These are phyloP conservation scores for Nymphalis c-album DNA, from an alignment of 2,888 invertebrate species.

Conservation along the genomic window DNA sequence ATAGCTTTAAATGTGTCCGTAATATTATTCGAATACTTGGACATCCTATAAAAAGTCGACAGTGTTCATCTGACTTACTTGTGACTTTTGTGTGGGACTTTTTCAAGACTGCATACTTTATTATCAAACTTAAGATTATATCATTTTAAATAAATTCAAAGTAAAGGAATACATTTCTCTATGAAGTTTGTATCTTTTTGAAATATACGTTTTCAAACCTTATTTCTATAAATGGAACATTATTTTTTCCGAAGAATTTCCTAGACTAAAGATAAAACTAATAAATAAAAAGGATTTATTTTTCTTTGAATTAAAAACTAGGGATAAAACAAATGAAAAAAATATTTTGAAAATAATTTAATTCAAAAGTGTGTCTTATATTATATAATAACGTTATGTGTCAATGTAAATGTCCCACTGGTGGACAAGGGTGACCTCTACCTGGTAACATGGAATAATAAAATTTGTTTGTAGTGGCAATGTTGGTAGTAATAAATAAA, in stretches of 20 bases:
- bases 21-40: not conserved
- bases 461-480: too few species aligned
- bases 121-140: not conserved
- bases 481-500: too few species aligned
- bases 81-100: constrained; percentile 4
- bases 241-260: not conserved
- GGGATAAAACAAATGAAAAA: too few species aligned
- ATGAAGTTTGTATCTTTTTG: constrained; percentile 1
- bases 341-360: too few species aligned
- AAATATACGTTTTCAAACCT: not conserved
- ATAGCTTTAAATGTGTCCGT: not conserved
- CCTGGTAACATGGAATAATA: too few species aligned
- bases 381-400: too few species aligned
- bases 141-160: constrained; percentile 7
- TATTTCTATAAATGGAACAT: not conserved
- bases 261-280: not conserved
- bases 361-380: too few species aligned
- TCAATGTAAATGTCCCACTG: too few species aligned
- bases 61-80: not conserved
- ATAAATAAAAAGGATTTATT: too few species aligned
- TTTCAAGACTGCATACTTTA: not conserved
- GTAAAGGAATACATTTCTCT: not conserved
- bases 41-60: not conserved
- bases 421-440: too few species aligned
- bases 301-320: too few species aligned